Conservation (phyloP, 2,888 invertebrate species). For the Conops quadrifasciatus region DNA sequence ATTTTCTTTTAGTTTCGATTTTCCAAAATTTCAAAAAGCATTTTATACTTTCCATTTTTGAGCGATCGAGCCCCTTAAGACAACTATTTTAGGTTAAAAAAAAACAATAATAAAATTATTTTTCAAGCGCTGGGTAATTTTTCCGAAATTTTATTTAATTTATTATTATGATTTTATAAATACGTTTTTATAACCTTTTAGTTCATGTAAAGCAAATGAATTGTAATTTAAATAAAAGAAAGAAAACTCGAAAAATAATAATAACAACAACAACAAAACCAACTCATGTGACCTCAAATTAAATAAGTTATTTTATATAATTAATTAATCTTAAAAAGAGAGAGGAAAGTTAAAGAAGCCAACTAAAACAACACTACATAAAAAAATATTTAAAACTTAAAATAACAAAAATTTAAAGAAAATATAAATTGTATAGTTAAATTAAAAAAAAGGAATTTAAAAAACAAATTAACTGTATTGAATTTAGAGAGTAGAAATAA, state of each 20-base stretch:
- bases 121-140: too few species aligned
- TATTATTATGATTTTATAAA: slow-evolving; percentile 18
- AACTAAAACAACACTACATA: slow-evolving; percentile 40
- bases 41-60: too few species aligned
- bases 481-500: neutral
- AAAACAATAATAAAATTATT: too few species aligned
- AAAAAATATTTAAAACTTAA: slow-evolving; percentile 18
- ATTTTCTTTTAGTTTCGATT: too few species aligned
- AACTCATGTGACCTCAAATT: slow-evolving; percentile 68
- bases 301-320: slow-evolving; percentile 61
- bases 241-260: slow-evolving; percentile 36
- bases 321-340: slow-evolving; percentile 13
- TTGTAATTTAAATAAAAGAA: neutral
- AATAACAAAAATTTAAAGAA: slow-evolving; percentile 1
- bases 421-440: neutral
- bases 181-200: slow-evolving; percentile 19
- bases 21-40: too few species aligned
- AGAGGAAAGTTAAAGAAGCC: neutral
- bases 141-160: slow-evolving; percentile 18
- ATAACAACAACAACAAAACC: slow-evolving; percentile 61
- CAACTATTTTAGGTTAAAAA: too few species aligned
- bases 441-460: neutral
- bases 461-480: neutral
- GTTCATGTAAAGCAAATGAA: slow-evolving; percentile 14
- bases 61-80: too few species aligned